Conservation (phyloP, 2,797 vertebrate genomes). For the Sebastes vulpes region DNA sequence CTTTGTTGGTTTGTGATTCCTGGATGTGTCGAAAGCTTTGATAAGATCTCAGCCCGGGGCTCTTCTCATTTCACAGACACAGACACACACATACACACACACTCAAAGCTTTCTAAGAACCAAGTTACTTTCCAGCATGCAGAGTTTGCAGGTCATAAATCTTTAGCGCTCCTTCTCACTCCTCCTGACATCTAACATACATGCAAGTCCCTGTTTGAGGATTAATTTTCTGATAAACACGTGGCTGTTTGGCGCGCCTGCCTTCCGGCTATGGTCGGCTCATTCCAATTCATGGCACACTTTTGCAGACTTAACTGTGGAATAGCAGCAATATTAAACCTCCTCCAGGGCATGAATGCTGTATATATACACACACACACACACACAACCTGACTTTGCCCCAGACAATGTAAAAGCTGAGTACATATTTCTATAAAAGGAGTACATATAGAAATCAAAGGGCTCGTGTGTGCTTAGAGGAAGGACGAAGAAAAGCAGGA, state of each 20-base stretch:
- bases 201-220: constrained; percentile 13
- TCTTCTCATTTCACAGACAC: constrained; percentile 45
- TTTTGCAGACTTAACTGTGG: constrained; percentile 37
- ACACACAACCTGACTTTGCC: constrained; percentile 18
- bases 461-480: background rate
- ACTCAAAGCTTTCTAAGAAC: background rate
- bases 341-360: constrained; percentile 6
- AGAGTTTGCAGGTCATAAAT: constrained; percentile 26
- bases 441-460: background rate
- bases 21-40: constrained; percentile 62
- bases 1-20: constrained; percentile 70
- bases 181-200: constrained; percentile 35
- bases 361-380: background rate
- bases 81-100: background rate
- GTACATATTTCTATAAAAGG: constrained; percentile 1
- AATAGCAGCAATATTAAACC: constrained; percentile 23
- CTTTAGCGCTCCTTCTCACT: constrained; percentile 23
- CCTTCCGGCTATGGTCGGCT: constrained; percentile 35
- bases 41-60: constrained; percentile 64
- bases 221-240: constrained; percentile 66
- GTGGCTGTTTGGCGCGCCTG: constrained; percentile 12
- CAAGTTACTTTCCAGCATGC: constrained; percentile 1
- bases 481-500: constrained; percentile 13
- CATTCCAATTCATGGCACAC: constrained; percentile 55
- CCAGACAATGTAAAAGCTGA: constrained; percentile 6